A percentile compares a stretch with the other conserved stretches of the same genome.
These are phyloP conservation scores for Okapia johnstoni DNA, from an alignment of 2,113 vertebrate genomes.

Conservation along the genomic window DNA sequence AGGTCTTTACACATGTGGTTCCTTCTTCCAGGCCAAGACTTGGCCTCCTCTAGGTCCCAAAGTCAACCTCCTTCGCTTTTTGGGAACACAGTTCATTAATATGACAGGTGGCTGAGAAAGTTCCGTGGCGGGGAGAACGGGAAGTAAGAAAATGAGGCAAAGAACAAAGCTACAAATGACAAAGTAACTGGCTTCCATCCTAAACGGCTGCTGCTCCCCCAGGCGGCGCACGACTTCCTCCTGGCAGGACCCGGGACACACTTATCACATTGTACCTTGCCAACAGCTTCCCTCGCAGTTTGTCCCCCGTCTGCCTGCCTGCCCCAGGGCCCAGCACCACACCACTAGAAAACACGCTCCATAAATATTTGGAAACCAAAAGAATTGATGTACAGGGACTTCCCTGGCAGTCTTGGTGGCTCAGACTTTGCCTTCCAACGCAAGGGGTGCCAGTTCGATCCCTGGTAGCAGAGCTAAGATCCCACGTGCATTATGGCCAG, in stretches of 20 bases:
- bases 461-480: background rate
- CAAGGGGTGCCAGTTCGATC: background rate
- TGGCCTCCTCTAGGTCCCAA: background rate
- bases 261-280: background rate
- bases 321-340: background rate
- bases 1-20: background rate
- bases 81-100: background rate
- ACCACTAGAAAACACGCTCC: background rate
- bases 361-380: constrained; percentile 25
- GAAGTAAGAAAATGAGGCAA: background rate
- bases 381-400: background rate
- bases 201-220: background rate
- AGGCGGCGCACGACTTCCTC: background rate
- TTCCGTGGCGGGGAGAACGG: background rate
- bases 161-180: background rate
- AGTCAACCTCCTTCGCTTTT: background rate
- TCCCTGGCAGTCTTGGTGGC: background rate
- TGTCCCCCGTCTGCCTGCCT: background rate
- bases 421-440: background rate
- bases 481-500: background rate
- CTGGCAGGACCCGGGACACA: background rate
- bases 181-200: background rate
- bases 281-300: background rate
- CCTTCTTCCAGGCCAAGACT: background rate
- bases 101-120: constrained; percentile 1